Conservation (phyloP, 2,888 invertebrate genomes). For the Drosophila cognata region DNA sequence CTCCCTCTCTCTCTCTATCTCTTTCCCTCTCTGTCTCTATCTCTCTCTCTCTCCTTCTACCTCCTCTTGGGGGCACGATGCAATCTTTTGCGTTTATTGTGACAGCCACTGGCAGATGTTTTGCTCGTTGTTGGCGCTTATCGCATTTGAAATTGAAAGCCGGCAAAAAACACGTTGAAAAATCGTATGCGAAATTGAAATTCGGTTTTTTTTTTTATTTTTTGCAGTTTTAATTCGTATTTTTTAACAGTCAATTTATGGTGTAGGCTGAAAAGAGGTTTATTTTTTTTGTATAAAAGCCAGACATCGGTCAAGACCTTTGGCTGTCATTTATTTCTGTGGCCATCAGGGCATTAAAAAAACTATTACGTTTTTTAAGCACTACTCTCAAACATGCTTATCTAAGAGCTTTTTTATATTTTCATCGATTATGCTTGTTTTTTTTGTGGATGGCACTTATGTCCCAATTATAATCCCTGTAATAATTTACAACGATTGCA, state of each 20-base stretch:
- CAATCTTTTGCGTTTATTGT: constrained; percentile 63
- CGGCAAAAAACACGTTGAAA: constrained; percentile 63
- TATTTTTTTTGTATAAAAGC: constrained; percentile 1
- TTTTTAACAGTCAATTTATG: constrained; percentile 24
- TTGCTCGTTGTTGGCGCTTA: constrained; percentile 56
- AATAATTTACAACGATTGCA: not conserved
- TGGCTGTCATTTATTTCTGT: constrained; percentile 14
- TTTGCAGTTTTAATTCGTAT: constrained; percentile 57
- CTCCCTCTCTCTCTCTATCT: not conserved
- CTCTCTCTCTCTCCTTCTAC: not conserved
- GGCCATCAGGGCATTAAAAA: not conserved
- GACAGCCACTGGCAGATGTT: constrained; percentile 51
- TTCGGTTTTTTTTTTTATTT: constrained; percentile 28
- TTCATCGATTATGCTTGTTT: not conserved
- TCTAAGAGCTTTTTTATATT: not conserved
- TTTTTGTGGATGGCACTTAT: not conserved
- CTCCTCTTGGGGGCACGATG: constrained; percentile 52
- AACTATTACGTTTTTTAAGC: not conserved
- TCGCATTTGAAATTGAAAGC: constrained; percentile 75
- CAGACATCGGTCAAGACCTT: constrained; percentile 60
- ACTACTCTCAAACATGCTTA: not conserved
- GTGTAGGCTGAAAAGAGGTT: constrained; percentile 4
- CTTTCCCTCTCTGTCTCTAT: not conserved
- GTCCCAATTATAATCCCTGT: not conserved
- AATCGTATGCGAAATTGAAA: constrained; percentile 67